Base-by-base conservation (phyloP, 2,797 vertebrate genomes). In the Spinus pinus region DNA sequence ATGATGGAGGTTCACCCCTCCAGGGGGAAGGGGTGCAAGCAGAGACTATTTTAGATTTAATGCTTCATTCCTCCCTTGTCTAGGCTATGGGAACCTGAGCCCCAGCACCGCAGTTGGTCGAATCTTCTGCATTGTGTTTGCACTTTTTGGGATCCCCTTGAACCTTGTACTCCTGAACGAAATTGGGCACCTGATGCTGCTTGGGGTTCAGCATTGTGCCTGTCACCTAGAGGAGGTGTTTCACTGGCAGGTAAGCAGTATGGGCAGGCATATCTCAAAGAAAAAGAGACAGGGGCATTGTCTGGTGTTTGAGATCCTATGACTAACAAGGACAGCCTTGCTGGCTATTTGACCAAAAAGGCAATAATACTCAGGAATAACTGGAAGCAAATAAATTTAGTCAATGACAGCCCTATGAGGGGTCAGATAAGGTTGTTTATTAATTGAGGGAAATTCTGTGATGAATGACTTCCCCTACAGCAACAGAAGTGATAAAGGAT, bases 51-150 rank as follows among this genome's bases (percentile, higher is more conserved):
- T 88, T 44, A 24, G 30, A 37, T 62, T 75, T 90, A 85, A 93
- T 47, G 22, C 10, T 15, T 60, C 2, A 4, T 88, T 93, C 17
- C 18, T 96, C 28, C 61, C 50, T 10, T 73, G 18, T 18, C 30
- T 84, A 99, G 99, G 99, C 90, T 99, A 99, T 16, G 99, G 99
- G 28, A 99, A 99, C 97, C 98, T 99, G 65, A 98, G 98, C 88
- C 99, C 99, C 82, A 97, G 73, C 46, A 98, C 99, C 1, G 97
- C 67, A 0, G 85, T 57, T 8, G 99, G 98, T n/a, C 98, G 98
- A 93, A 98, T 99, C 94, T 99, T 99, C 97, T 99, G 99, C 58
- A 98, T 99, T 61, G 95, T 99, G 95, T 99, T 99, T 57, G 99
- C 99, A 1, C 95, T 99, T 5, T 97, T 99, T 93, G 99, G 99